Evolutionary conservation across 2,888 invertebrate species (phyloP).

Genomic region (Noctua janthe): DNA sequence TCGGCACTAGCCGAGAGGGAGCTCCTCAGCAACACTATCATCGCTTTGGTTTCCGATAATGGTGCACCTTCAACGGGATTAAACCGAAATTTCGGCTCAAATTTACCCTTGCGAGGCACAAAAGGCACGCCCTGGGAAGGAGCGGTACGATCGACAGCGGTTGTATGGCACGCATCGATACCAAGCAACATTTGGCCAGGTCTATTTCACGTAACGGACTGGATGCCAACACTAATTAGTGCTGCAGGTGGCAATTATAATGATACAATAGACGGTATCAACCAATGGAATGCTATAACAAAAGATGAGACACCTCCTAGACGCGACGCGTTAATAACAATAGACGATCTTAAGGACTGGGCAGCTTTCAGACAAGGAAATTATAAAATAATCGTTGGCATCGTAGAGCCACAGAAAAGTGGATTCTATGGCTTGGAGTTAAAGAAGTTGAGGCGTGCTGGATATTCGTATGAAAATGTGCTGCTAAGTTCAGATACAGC

Average conservation of each 20-base stretch:
- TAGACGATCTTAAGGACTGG: conserved; percentile 85
- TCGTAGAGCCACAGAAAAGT: conserved; percentile 66
- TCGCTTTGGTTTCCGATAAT: conserved; percentile 96
- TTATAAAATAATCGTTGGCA: conserved; percentile 76
- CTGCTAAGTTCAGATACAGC: conserved; percentile 71
- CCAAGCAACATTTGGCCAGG: conserved; percentile 89
- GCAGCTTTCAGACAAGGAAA: conserved; percentile 77
- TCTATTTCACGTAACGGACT: conserved; percentile 94
- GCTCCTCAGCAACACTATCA: conserved; percentile 94
- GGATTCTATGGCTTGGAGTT: conserved; percentile 70
- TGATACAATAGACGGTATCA: conserved; percentile 90
- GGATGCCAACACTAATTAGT: conserved; percentile 93
- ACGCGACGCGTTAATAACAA: conserved; percentile 88
- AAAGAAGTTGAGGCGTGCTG: conserved; percentile 58
- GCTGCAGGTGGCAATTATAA: conserved; percentile 73
- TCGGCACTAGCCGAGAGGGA: conserved; percentile 91
- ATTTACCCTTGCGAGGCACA: conserved; percentile 93
- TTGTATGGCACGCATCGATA: conserved; percentile 89
- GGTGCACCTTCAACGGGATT: conserved; percentile 93
- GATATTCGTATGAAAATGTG: conserved; percentile 70
- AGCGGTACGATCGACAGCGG: conserved; percentile 92
- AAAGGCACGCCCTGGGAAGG: conserved; percentile 96
- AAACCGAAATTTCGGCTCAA: conserved; percentile 92
- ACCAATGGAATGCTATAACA: conserved; percentile 91
- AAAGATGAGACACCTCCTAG: conserved; percentile 80